Percentiles rank a stretch among this genome's conserved stretches.
Evolutionary conservation across 2,113 vertebrate species (phyloP).

Genomic region (Capreolus pygargus): DNA sequence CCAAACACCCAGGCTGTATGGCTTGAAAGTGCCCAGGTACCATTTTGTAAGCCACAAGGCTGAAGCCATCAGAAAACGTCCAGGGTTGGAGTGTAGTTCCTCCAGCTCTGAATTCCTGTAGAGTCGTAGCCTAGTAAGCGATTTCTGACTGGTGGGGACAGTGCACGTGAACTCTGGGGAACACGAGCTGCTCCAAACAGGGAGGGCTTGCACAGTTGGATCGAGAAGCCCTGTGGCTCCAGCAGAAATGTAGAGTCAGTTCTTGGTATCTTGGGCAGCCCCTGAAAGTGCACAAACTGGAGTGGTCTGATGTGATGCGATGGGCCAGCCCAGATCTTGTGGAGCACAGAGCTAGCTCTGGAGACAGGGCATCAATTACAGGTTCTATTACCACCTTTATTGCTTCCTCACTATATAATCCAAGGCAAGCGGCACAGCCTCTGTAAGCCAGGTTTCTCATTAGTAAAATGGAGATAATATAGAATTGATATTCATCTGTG

Average conservation of each 20-base stretch:
- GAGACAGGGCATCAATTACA: background rate
- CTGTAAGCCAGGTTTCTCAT: background rate
- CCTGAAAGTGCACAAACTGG: background rate
- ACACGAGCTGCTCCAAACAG: background rate
- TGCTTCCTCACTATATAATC: background rate
- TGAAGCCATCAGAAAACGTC: background rate
- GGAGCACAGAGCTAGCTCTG: background rate
- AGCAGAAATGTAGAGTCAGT: background rate
- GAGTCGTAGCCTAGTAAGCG: background rate
- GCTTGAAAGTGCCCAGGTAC: background rate
- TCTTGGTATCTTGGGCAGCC: background rate
- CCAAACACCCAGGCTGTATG: background rate
- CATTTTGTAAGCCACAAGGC: background rate
- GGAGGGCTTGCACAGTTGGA: background rate
- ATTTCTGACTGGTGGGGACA: background rate
- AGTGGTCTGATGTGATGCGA: background rate
- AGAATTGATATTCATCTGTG: background rate
- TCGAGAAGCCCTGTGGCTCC: background rate
- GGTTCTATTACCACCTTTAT: background rate
- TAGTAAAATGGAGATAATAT: background rate
- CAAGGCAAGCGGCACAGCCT: background rate
- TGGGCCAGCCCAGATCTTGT: background rate
- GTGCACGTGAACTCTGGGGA: background rate
- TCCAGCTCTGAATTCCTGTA: background rate
- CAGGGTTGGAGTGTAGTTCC: background rate